Conservation (phyloP, 2,113 vertebrate genomes). For the Candoia aspera region DNA sequence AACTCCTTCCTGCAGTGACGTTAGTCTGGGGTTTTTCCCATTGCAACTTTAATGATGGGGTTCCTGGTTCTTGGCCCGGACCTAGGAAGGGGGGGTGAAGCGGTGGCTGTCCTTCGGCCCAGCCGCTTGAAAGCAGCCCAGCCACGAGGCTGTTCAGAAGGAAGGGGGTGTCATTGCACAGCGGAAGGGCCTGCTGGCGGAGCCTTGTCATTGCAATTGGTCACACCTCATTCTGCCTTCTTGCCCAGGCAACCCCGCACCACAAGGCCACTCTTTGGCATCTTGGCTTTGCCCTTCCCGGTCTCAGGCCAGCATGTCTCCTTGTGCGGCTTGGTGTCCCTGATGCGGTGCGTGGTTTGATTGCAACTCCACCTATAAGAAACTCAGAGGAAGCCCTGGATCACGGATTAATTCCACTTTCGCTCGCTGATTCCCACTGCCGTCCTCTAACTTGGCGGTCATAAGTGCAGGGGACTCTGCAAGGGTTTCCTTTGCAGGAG, state of each 20-base stretch:
- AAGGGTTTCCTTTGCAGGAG: too few species aligned
- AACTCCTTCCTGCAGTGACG: neutral
- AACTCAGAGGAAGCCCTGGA: too few species aligned
- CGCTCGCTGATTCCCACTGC: too few species aligned
- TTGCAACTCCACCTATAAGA: neutral
- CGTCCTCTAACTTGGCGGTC: too few species aligned
- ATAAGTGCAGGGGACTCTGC: too few species aligned
- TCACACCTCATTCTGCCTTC: neutral
- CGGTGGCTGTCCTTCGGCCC: neutral
- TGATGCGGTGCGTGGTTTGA: neutral
- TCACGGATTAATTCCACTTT: too few species aligned
- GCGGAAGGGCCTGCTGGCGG: slow-evolving; percentile 21
- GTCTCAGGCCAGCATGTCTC: rapidly evolving
- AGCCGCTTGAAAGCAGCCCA: rapidly evolving
- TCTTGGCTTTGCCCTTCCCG: rapidly evolving
- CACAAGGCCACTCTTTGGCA: neutral
- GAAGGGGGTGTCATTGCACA: slow-evolving; percentile 23
- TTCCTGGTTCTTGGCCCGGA: rapidly evolving
- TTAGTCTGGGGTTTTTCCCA: neutral
- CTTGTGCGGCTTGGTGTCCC: neutral
- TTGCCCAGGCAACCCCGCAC: slow-evolving; percentile 8
- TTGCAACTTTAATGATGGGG: neutral
- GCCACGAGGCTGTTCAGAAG: slow-evolving; percentile 7
- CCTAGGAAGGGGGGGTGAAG: neutral
- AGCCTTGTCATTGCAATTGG: slow-evolving; percentile 53